Conservation (phyloP, 2,113 vertebrate genomes). For the Enhydra lutris region DNA sequence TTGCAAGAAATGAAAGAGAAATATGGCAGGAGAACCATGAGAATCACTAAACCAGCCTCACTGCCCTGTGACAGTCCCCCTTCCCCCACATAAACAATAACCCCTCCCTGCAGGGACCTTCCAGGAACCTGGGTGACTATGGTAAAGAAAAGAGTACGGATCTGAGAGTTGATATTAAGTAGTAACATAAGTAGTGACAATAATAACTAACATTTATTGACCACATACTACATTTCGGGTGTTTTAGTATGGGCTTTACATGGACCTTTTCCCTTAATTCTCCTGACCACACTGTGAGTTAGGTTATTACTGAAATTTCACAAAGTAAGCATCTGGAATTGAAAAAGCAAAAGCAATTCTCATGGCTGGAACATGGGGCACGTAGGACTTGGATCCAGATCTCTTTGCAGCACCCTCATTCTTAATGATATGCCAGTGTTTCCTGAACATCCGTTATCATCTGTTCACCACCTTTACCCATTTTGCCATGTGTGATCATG, state of each 20-base stretch:
- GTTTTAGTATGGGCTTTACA: background rate
- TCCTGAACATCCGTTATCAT: background rate
- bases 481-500: background rate
- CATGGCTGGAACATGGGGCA: background rate
- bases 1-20: background rate
- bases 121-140: background rate
- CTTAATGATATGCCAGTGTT: background rate
- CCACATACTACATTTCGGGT: background rate
- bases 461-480: background rate
- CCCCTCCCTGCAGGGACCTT: background rate
- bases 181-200: background rate
- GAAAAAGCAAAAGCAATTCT: background rate
- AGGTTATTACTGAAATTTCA: background rate
- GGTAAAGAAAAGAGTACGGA: background rate
- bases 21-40: background rate
- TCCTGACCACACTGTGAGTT: background rate
- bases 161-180: background rate
- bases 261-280: background rate
- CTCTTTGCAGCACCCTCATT: background rate
- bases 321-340: background rate
- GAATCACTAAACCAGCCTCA: background rate
- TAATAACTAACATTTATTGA: background rate
- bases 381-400: background rate
- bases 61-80: background rate
- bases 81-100: background rate